phyloP scores from a whole-genome alignment of 2,888 invertebrate species.

The Altica lythri region DNA sequence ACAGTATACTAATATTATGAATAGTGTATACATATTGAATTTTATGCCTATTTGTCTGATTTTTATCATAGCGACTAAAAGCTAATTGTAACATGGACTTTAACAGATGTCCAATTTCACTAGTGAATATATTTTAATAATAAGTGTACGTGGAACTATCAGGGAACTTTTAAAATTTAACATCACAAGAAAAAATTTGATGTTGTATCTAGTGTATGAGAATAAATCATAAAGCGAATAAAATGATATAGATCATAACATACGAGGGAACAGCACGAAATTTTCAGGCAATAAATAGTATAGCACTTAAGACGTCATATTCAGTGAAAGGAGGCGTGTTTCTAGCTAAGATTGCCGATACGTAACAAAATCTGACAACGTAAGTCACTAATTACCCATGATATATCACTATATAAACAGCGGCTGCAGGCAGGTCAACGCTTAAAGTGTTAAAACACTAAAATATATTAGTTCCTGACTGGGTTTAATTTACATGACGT shows the following conservation, averaged over 20 bases:
- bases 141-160: too few relatives aligned
- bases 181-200: too few relatives aligned
- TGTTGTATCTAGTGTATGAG: too few relatives aligned
- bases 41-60: too few relatives aligned
- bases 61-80: too few relatives aligned
- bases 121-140: too few relatives aligned
- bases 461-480: constrained; percentile 56
- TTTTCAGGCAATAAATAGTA: constrained; percentile 49
- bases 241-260: constrained; percentile 51
- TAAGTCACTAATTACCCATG: constrained; percentile 56
- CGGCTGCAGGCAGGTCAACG: constrained; percentile 53
- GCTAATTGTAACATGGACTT: too few relatives aligned
- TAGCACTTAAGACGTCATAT: constrained; percentile 53
- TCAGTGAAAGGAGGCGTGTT: constrained; percentile 51
- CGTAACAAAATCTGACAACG: constrained; percentile 54
- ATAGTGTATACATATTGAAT: too few relatives aligned
- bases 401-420: constrained; percentile 57
- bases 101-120: too few relatives aligned
- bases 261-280: constrained; percentile 50
- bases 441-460: constrained; percentile 56
- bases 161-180: too few relatives aligned
- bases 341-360: constrained; percentile 51
- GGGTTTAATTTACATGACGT: constrained; percentile 52
- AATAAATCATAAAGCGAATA: too few relatives aligned
- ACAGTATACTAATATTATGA: too few relatives aligned